phyloP scores from a whole-genome alignment of 2,888 invertebrate genomes.

The Netelia melanura region DNA sequence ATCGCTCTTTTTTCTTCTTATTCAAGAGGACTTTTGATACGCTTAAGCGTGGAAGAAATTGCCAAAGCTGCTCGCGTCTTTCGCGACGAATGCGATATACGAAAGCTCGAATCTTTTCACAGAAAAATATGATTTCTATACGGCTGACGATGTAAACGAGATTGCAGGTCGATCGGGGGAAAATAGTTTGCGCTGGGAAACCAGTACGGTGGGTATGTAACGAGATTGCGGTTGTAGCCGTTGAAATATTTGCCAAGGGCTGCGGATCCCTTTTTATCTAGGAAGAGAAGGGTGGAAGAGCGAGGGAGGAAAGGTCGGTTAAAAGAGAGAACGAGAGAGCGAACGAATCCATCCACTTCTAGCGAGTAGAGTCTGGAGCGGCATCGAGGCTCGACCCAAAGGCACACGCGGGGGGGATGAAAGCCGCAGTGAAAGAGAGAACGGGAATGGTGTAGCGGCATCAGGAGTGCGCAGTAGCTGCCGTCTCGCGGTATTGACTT shows the following conservation, averaged over 20 bases:
- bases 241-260: conserved; percentile 77
- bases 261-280: conserved; percentile 57
- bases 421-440: conserved; percentile 1
- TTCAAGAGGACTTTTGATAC: neutral
- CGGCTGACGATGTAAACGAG: conserved; percentile 73
- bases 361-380: conserved; percentile 49
- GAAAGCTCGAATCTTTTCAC: neutral
- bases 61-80: neutral
- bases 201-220: conserved; percentile 49
- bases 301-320: neutral
- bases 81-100: neutral
- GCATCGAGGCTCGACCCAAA: conserved; percentile 59
- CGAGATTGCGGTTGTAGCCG: conserved; percentile 70
- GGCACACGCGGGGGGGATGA: conserved; percentile 8
- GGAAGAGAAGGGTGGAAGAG: conserved; percentile 22
- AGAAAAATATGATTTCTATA: conserved; percentile 58
- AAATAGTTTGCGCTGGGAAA: conserved; percentile 41
- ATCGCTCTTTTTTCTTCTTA: neutral
- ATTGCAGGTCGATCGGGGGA: conserved; percentile 66
- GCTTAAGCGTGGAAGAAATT: neutral
- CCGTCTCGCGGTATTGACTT: conserved; percentile 71
- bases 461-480: conserved; percentile 54
- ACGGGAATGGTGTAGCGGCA: conserved; percentile 19
- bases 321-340: conserved; percentile 4
- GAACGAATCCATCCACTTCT: conserved; percentile 59